Conservation (phyloP, 1,140 invertebrate genomes). For the Zaprionus ornatus region DNA sequence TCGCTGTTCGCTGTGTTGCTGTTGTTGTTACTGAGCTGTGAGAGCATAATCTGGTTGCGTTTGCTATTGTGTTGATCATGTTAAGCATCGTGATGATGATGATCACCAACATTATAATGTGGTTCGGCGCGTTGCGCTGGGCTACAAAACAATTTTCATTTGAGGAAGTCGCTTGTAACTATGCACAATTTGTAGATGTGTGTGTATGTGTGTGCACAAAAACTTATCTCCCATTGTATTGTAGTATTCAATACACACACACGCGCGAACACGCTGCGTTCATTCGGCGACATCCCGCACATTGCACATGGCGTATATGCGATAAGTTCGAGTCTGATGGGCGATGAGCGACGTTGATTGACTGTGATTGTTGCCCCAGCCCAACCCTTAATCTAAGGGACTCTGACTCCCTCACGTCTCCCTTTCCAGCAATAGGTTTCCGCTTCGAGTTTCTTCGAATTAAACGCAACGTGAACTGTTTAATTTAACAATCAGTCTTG, state of each 20-base stretch:
- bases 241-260: background rate
- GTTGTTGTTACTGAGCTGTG: constrained; percentile 23
- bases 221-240: background rate
- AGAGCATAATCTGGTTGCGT: constrained; percentile 63
- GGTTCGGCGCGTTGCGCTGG: constrained; percentile 22
- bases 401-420: background rate
- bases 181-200: constrained; percentile 31
- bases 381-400: background rate
- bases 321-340: constrained; percentile 17
- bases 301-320: constrained; percentile 72
- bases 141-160: constrained; percentile 57
- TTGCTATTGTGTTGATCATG: constrained; percentile 58
- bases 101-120: constrained; percentile 51
- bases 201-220: background rate
- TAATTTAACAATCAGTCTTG: background rate
- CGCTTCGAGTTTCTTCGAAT: background rate
- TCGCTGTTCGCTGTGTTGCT: constrained; percentile 25
- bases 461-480: background rate
- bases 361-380: constrained; percentile 32
- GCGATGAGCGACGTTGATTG: constrained; percentile 47
- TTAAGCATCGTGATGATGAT: constrained; percentile 20
- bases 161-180: constrained; percentile 45
- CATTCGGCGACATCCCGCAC: constrained; percentile 61
- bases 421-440: background rate
- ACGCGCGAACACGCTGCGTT: background rate